Percentiles rank a stretch among this genome's conserved stretches.
Evolutionary conservation across 2,113 vertebrate genomes (phyloP).

Genomic region (Syngnathoides biaculeatus): DNA sequence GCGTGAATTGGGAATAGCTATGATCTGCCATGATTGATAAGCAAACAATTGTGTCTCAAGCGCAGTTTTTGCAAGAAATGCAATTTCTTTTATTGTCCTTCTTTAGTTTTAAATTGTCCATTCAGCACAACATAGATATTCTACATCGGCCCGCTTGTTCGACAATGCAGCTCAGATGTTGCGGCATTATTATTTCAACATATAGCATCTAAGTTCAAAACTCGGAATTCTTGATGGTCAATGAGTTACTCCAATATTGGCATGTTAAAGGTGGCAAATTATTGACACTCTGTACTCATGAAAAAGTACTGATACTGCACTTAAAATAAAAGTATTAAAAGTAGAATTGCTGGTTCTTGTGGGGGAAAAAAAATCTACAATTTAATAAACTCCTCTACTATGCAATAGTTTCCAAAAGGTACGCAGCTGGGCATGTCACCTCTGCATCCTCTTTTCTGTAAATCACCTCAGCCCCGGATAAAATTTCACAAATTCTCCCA

Average conservation of each 20-base stretch:
- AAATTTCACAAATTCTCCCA: constrained; percentile 43
- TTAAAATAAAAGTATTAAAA: not conserved
- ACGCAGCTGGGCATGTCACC: constrained; percentile 30
- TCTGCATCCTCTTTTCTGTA: constrained; percentile 48
- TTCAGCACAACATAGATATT: not conserved
- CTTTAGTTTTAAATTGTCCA: not conserved
- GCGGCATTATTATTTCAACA: not conserved
- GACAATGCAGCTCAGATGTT: not conserved
- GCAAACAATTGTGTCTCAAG: not conserved
- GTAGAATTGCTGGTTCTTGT: too few species aligned
- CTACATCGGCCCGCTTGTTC: not conserved
- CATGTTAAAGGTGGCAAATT: constrained; percentile 46
- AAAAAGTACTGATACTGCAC: not conserved
- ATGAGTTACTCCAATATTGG: constrained; percentile 45
- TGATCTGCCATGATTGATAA: not conserved
- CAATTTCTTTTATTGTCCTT: not conserved
- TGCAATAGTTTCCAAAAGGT: constrained; percentile 17
- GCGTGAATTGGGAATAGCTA: not conserved
- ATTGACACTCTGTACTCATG: not conserved
- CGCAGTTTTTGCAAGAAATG: not conserved
- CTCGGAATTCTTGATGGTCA: constrained; percentile 9
- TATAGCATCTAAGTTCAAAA: constrained; percentile 2
- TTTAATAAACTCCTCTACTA: too few species aligned
- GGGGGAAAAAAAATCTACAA: too few species aligned
- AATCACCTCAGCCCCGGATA: constrained; percentile 52